These are phyloP conservation scores for Actinemys pallida DNA, from an alignment of 2,113 vertebrate genomes.

Conservation along the genomic window DNA sequence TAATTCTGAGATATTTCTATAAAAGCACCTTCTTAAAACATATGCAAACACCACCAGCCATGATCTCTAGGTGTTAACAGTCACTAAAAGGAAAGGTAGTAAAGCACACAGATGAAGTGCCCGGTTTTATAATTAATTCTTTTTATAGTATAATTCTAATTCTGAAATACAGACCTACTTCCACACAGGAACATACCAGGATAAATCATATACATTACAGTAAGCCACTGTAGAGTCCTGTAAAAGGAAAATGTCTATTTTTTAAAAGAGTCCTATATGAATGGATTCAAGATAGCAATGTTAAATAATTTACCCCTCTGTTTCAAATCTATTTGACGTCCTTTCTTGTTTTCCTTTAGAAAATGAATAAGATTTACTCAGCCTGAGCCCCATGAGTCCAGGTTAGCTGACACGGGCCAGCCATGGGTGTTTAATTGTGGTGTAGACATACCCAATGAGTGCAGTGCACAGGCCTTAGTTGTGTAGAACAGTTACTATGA, in stretches of 20 bases:
- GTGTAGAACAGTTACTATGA: accelerated
- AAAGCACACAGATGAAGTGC: slow-evolving; percentile 22
- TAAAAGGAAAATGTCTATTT: neutral
- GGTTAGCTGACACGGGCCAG: too few relatives aligned
- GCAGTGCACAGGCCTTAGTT: neutral
- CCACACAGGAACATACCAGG: neutral
- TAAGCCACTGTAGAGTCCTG: neutral
- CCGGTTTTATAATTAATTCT: slow-evolving; percentile 1
- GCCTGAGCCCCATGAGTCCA: too few relatives aligned
- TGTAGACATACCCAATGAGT: neutral
- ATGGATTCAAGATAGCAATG: neutral
- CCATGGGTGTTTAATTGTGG: too few relatives aligned
- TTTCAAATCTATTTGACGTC: slow-evolving; percentile 25
- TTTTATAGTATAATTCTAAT: neutral
- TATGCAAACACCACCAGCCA: slow-evolving; percentile 26
- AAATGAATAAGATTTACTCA: neutral
- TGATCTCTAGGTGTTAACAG: neutral
- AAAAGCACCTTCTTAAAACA: slow-evolving; percentile 73
- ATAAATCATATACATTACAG: accelerated
- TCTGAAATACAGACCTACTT: neutral
- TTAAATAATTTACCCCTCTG: neutral
- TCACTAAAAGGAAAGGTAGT: slow-evolving; percentile 13
- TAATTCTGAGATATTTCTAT: slow-evolving; percentile 68
- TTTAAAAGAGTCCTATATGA: neutral
- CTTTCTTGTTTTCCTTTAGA: neutral